These are phyloP conservation scores for Paramormyrops hopkinsi DNA, from an alignment of 2,797 vertebrate genomes.

Conservation along the genomic window DNA sequence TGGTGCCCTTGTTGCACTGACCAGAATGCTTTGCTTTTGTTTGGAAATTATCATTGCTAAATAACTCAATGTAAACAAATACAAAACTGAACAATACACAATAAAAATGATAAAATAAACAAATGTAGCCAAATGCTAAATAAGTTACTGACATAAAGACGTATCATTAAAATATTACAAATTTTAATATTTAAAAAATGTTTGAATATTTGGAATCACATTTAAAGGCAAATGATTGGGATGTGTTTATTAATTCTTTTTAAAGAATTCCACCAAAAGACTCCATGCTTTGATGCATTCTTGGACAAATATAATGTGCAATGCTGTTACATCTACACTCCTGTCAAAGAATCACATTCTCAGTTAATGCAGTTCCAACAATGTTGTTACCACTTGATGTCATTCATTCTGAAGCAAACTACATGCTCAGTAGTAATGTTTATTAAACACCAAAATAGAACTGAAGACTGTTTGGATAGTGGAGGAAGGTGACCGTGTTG, in stretches of 20 bases:
- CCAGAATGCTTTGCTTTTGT: slow-evolving; percentile 17
- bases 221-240: not conserved
- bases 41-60: slow-evolving; percentile 54
- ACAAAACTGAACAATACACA: not conserved
- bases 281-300: not conserved
- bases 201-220: slow-evolving; percentile 7
- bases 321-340: slow-evolving; percentile 37
- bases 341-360: slow-evolving; percentile 56
- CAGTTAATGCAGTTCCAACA: slow-evolving; percentile 40
- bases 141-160: slow-evolving; percentile 61
- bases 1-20: not conserved
- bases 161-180: slow-evolving; percentile 42
- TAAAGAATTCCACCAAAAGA: not conserved
- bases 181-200: slow-evolving; percentile 27
- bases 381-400: slow-evolving; percentile 40
- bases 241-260: not conserved
- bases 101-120: slow-evolving; percentile 21
- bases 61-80: slow-evolving; percentile 30
- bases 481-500: not conserved
- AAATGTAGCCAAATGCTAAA: slow-evolving; percentile 42
- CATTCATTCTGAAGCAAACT: slow-evolving; percentile 49
- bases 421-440: slow-evolving; percentile 42
- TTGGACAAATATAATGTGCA: not conserved
- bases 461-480: not conserved
- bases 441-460: slow-evolving; percentile 16